Conservation (phyloP, 2,113 vertebrate species). For the Dipodomys ordii region DNA sequence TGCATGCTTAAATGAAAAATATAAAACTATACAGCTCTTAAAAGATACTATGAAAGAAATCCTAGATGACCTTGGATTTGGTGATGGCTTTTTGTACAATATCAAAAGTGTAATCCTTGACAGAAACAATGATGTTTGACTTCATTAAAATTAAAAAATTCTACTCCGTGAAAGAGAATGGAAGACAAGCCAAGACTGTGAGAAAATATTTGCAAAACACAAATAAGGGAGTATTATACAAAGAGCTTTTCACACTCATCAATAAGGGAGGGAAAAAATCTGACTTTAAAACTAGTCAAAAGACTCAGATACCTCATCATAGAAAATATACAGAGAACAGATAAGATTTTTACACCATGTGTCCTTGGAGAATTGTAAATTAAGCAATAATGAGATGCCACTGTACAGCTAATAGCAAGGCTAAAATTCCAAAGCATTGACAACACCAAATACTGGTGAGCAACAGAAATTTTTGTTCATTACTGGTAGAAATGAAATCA, state of each 20-base stretch:
- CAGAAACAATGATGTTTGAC: neutral
- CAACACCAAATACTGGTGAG: neutral
- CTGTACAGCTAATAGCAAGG: neutral
- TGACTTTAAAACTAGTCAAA: neutral
- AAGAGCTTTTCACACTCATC: neutral
- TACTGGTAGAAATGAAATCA: neutral
- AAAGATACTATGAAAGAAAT: neutral
- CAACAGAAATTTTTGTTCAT: neutral
- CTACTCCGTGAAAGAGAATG: neutral
- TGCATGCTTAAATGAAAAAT: neutral
- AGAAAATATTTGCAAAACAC: neutral
- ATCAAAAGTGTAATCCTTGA: neutral
- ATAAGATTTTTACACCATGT: neutral
- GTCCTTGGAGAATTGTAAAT: neutral
- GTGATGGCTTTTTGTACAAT: neutral
- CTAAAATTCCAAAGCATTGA: neutral
- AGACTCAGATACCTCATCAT: neutral
- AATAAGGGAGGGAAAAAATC: neutral
- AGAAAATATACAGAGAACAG: neutral
- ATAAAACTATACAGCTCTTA: neutral
- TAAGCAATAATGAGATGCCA: neutral
- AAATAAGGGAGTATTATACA: neutral
- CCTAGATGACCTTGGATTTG: neutral
- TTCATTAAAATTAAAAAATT: neutral
- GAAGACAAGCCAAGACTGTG: neutral